These are phyloP conservation scores for Macrobrachium rosenbergii DNA, from an alignment of 1,140 invertebrate genomes.

Conservation along the genomic window DNA sequence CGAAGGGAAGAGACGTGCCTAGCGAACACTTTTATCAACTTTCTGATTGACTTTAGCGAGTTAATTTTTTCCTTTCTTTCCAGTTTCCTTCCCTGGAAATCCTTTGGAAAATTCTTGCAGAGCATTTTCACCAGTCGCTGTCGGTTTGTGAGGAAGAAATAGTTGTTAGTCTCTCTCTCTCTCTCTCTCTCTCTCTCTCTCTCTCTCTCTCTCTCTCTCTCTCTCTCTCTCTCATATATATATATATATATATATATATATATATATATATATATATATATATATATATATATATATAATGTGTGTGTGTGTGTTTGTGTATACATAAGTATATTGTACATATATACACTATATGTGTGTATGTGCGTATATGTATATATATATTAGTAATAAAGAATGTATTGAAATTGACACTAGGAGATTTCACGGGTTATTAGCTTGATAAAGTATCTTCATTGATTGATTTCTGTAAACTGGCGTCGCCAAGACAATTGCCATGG, in stretches of 20 bases:
- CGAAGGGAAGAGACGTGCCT: too few species aligned
- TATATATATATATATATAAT: slow-evolving; percentile 5
- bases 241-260: not conserved
- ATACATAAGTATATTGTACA: not conserved
- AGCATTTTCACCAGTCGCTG: not conserved
- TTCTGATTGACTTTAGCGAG: too few species aligned
- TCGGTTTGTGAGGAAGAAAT: not conserved
- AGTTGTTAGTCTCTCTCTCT: not conserved
- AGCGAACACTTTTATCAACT: too few species aligned
- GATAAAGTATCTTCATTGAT: too few species aligned
- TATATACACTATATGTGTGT: not conserved
- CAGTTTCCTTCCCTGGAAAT: too few species aligned
- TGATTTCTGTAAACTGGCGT: too few species aligned
- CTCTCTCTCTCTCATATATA: not conserved
- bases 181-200: not conserved
- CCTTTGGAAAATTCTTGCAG: too few species aligned
- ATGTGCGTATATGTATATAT: not conserved
- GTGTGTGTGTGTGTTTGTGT: not conserved
- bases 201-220: not conserved
- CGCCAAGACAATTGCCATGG: too few species aligned
- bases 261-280: not conserved
- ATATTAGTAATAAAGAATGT: too few species aligned
- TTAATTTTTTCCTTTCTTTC: too few species aligned
- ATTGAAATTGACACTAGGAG: not conserved
- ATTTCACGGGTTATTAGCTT: too few species aligned